Evolutionary conservation across 2,888 invertebrate species (phyloP).

Genomic region (Acanthoscelides obtectus): DNA sequence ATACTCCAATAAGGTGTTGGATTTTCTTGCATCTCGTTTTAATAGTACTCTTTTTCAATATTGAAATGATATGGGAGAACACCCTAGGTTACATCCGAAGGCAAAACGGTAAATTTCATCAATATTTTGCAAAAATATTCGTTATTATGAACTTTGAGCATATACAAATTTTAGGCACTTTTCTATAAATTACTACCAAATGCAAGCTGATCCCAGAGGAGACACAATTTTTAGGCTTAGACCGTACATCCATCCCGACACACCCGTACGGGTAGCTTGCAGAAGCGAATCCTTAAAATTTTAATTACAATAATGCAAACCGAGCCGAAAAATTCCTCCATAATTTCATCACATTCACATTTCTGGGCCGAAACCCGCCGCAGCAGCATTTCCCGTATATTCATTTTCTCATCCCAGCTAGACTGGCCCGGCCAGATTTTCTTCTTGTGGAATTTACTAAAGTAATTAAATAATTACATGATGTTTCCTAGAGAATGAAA

Average conservation of each 20-base stretch:
- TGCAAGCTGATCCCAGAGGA: too few relatives aligned
- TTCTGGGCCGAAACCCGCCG: background rate
- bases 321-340: constrained; percentile 18
- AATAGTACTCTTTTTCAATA: too few relatives aligned
- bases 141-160: too few relatives aligned
- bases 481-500: constrained; percentile 24
- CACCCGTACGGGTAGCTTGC: background rate
- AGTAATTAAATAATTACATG: constrained; percentile 28
- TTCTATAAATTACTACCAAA: too few relatives aligned
- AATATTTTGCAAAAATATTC: too few relatives aligned
- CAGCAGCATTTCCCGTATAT: constrained; percentile 7
- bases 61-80: too few relatives aligned
- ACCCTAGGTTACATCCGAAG: too few relatives aligned
- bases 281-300: constrained; percentile 7
- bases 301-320: constrained; percentile 19
- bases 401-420: constrained; percentile 15
- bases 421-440: constrained; percentile 17
- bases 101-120: too few relatives aligned
- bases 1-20: too few relatives aligned
- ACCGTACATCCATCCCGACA: background rate
- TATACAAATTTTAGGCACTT: too few relatives aligned
- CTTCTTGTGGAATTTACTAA: constrained; percentile 27
- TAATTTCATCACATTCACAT: constrained; percentile 19
- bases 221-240: background rate
- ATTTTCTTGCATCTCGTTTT: too few relatives aligned